Conservation (phyloP, 2,888 invertebrate species). For the Bellardia bayeri region DNA sequence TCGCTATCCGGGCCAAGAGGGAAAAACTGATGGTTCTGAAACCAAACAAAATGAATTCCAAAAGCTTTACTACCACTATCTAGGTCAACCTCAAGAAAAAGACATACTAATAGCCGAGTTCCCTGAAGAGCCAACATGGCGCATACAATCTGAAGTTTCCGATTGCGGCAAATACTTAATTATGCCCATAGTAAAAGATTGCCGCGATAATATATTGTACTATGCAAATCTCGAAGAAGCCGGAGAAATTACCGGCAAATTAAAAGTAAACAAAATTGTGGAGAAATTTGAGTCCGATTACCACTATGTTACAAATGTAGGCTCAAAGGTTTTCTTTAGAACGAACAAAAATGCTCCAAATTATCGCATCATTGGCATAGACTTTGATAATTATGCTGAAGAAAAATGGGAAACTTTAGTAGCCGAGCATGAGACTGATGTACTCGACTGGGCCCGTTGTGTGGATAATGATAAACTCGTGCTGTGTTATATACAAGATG, state of each 20-base stretch:
- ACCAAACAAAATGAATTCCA: slow-evolving; percentile 94
- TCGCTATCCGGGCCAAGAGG: slow-evolving; percentile 91
- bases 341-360: slow-evolving; percentile 98
- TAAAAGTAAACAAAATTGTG: slow-evolving; percentile 92
- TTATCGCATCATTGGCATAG: slow-evolving; percentile 93
- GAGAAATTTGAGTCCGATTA: slow-evolving; percentile 97
- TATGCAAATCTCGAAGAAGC: slow-evolving; percentile 90
- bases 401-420: slow-evolving; percentile 94
- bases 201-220: slow-evolving; percentile 95
- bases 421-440: slow-evolving; percentile 92
- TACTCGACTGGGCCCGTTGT: slow-evolving; percentile 94
- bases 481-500: slow-evolving; percentile 95
- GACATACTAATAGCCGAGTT: slow-evolving; percentile 96
- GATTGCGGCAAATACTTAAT: slow-evolving; percentile 96
- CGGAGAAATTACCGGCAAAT: slow-evolving; percentile 87
- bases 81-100: slow-evolving; percentile 93
- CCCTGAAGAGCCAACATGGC: slow-evolving; percentile 95
- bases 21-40: slow-evolving; percentile 96
- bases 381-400: slow-evolving; percentile 89
- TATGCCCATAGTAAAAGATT: slow-evolving; percentile 93
- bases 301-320: slow-evolving; percentile 96
- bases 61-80: slow-evolving; percentile 95
- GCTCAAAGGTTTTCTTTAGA: slow-evolving; percentile 91
- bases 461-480: slow-evolving; percentile 94
- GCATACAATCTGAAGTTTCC: slow-evolving; percentile 93